Conservation (phyloP, 2,888 invertebrate species). For the Dynastes maya region DNA sequence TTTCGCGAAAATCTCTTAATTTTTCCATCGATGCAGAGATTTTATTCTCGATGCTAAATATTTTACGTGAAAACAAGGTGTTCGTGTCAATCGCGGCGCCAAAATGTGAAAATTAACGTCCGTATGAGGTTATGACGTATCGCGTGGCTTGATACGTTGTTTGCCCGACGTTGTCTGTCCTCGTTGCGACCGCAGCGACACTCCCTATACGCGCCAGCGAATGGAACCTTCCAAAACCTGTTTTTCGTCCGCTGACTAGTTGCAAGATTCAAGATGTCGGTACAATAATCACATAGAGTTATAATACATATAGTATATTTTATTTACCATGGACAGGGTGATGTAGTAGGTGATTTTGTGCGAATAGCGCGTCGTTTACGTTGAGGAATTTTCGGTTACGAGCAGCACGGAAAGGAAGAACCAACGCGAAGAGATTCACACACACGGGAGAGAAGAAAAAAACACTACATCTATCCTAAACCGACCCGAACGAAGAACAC, state of each 20-base stretch:
- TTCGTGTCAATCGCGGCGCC: constrained; percentile 27
- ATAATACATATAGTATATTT: constrained; percentile 46
- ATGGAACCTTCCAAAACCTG: constrained; percentile 46
- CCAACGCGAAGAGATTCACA: constrained; percentile 13
- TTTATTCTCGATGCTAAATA: not conserved
- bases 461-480: constrained; percentile 18
- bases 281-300: constrained; percentile 44
- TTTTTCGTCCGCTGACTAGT: constrained; percentile 38
- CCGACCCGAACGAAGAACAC: constrained; percentile 17
- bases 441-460: not conserved
- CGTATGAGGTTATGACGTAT: constrained; percentile 31
- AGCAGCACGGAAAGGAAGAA: constrained; percentile 1
- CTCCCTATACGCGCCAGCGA: constrained; percentile 37
- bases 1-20: not conserved
- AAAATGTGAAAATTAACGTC: constrained; percentile 7
- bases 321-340: constrained; percentile 43
- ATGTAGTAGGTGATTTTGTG: constrained; percentile 44
- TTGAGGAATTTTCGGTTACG: constrained; percentile 27
- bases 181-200: constrained; percentile 33
- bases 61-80: not conserved
- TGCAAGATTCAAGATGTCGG: constrained; percentile 46
- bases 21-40: not conserved
- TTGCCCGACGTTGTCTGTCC: constrained; percentile 28
- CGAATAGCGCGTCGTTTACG: constrained; percentile 12
- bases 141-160: not conserved